phyloP scores from a whole-genome alignment of 2,888 invertebrate genomes.

The Watsonalla cultraria region DNA sequence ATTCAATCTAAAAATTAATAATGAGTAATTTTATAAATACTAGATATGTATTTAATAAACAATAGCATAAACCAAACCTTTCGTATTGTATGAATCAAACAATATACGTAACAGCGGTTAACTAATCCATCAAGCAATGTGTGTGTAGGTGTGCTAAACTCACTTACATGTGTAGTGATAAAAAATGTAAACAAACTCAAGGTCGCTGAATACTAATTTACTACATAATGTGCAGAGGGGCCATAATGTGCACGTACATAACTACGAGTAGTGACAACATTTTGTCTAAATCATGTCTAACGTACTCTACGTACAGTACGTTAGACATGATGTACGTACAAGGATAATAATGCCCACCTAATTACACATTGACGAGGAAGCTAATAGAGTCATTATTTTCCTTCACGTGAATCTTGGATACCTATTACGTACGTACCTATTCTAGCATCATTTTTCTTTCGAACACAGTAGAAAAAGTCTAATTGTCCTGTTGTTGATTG shows the following conservation, averaged over 20 bases:
- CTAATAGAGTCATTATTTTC: neutral
- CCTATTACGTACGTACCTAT: neutral
- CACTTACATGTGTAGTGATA: slow-evolving; percentile 2
- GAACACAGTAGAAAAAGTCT: neutral
- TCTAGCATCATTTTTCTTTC: neutral
- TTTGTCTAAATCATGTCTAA: slow-evolving; percentile 1
- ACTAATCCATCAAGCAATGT: slow-evolving; percentile 2
- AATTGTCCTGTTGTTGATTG: no score
- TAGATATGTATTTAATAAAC: no score
- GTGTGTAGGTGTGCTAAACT: neutral
- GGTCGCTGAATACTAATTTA: slow-evolving; percentile 1
- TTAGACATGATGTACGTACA: no score
- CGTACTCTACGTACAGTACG: neutral
- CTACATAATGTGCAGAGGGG: neutral
- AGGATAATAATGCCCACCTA: neutral
- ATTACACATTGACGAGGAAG: neutral
- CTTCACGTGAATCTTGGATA: neutral
- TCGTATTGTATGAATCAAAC: neutral
- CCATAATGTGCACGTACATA: neutral
- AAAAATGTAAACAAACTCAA: slow-evolving; percentile 5
- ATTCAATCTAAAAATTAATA: no score
- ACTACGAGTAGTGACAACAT: neutral
- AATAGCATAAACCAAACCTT: neutral
- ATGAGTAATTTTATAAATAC: no score
- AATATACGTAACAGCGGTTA: neutral